A percentile compares a stretch with the other conserved stretches of the same genome.
phyloP scores from a whole-genome alignment of 2,888 invertebrate genomes.

The Vandiemenella viatica region DNA sequence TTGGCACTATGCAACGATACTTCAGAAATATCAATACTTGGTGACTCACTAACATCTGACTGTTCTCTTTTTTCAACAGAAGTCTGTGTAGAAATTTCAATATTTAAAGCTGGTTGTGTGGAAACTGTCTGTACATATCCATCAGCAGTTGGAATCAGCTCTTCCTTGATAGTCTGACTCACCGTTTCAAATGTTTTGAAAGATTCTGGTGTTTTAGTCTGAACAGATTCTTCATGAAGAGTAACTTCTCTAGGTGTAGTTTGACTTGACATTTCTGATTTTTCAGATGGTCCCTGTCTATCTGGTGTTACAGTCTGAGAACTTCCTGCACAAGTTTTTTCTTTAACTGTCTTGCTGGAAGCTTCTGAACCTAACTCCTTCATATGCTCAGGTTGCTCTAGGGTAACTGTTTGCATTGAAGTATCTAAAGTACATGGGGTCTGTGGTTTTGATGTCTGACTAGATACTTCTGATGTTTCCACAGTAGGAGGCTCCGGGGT shows the following conservation, averaged over 20 bases:
- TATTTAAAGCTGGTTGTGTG: background rate
- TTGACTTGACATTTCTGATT: too few species aligned
- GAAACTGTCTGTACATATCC: conserved; percentile 4
- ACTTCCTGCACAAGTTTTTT: conserved; percentile 18
- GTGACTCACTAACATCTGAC: background rate
- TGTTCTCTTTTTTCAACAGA: background rate
- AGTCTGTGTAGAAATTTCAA: background rate
- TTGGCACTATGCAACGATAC: background rate
- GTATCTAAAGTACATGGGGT: too few species aligned
- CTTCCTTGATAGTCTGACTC: conserved; percentile 4
- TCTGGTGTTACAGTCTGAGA: conserved; percentile 1
- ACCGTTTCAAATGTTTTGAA: background rate
- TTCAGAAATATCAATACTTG: background rate
- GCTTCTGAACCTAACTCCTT: too few species aligned
- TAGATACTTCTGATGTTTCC: too few species aligned
- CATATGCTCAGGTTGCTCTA: too few species aligned
- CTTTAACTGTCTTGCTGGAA: too few species aligned
- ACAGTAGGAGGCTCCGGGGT: conserved; percentile 28
- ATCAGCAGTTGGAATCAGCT: conserved; percentile 6
- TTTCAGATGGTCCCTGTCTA: too few species aligned
- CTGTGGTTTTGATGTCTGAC: too few species aligned
- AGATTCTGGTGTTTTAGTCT: conserved; percentile 8
- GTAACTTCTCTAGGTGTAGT: background rate
- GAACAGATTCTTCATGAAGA: conserved; percentile 7
- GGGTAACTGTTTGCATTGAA: too few species aligned